Percentiles rank a stretch among this genome's conserved stretches.
Evolutionary conservation across 2,113 vertebrate species (phyloP).

Genomic region (human (Homo sapiens)): DNA sequence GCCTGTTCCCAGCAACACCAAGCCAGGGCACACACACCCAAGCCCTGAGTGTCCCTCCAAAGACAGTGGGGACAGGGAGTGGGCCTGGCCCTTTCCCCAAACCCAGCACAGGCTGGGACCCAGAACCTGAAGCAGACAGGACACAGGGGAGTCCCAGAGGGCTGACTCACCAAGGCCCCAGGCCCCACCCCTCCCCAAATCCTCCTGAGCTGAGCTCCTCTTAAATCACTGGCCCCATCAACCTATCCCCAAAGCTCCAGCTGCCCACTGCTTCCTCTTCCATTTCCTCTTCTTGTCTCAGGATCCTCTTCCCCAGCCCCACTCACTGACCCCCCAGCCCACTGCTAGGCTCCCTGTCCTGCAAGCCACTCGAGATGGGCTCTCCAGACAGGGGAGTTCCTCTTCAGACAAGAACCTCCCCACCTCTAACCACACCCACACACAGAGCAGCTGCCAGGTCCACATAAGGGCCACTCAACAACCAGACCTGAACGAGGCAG

Average conservation of each 20-base stretch:
- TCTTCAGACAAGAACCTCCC: not conserved
- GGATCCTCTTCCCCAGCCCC: not conserved
- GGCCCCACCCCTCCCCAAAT: not conserved
- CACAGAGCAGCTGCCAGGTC: not conserved
- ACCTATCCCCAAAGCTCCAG: not conserved
- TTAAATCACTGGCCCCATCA: not conserved
- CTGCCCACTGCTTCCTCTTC: not conserved
- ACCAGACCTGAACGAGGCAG: not conserved
- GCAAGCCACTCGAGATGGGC: not conserved
- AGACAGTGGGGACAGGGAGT: not conserved
- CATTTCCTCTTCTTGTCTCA: not conserved
- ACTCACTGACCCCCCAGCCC: not conserved
- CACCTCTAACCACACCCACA: not conserved
- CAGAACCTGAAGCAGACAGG: not conserved
- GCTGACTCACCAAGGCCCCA: not conserved
- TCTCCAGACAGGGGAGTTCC: not conserved
- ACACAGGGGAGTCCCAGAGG: not conserved
- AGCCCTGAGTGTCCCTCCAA: not conserved
- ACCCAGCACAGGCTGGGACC: not conserved
- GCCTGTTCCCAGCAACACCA: slow-evolving; percentile 60
- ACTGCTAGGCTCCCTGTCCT: not conserved
- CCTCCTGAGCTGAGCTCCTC: not conserved
- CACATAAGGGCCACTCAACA: not conserved
- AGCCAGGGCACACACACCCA: not conserved
- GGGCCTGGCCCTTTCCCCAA: not conserved